Base-by-base conservation (phyloP, 1,140 invertebrate species). In the Ladona fulva region DNA sequence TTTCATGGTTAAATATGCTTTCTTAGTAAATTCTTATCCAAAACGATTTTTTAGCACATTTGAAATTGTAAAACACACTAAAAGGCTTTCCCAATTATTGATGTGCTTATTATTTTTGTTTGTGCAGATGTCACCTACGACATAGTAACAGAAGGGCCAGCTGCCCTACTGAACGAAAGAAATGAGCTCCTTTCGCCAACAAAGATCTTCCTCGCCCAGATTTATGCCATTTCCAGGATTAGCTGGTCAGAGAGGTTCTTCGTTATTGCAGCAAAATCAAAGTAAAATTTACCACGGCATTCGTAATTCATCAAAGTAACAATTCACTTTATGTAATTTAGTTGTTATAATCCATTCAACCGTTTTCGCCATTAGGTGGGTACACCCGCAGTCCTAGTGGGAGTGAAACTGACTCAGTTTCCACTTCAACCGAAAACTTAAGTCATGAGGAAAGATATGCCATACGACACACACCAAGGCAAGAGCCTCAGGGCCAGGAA, bases 401-500 rank as follows among this genome's bases (percentile, higher is more conserved):
- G 24, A 95, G 94, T 86, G 94, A 96, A 85, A 95, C 94, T 25
- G 94, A 96, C 88, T 66, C 52, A 19, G 91, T 95, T 75, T 95
- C 93, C 44, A 95, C 94, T 42, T 96, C 94, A 10, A 95, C 92
- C 80, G 95, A 96, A 85, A 96, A 96, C 85, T 86, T 97, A 79
- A 95, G 93, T 44, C 90, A 92, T 83, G 93, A 95, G 85, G 93
- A 95, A 83, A 88, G 92, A 80, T 93, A 93, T 87, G 92, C 94
- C 22, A 91, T 95, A 78, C 87, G 90, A 79, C 93, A 94, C 80
- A 95, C 92, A 19, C 90, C 93, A 22, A 86, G 95, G 44, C 95
- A 97, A 83, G 95, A 97, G 83, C 95, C 95, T 14, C 95, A 97
- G 85, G 95, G 95, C 8, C 94, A 97, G 85, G 95, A 97, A 84